Evolutionary conservation across 1,140 invertebrate species (phyloP), one percentile per base, ranked within the genome.

Genomic region (Helicoverpa zea): DNA sequence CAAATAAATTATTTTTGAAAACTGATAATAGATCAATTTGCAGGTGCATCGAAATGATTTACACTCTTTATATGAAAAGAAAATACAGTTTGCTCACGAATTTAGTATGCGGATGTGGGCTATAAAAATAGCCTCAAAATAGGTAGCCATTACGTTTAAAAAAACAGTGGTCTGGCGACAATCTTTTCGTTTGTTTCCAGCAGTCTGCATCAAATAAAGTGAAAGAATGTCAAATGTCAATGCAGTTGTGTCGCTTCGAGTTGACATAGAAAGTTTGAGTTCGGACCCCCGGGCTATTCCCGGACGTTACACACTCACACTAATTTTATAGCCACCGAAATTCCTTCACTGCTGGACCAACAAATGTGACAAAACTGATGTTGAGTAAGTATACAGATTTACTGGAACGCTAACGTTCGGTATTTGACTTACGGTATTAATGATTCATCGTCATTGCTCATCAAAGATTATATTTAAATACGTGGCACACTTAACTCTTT

Each of bases 261-360:
- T 88, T 86, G 81, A 88, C 88, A 86, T 78, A 88, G 84, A 85
- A 85, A 85, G 80, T 86, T 89, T 84, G 72, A 47, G 35, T 80
- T 75, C 12, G 12, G 88, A 87, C 86, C 86, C 79, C 88, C 84
- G 79, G 68, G 73, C 74, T 72, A 70, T 92, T 93, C 89, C 87
- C 84, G 87, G 91, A 92, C 84, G 79, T 93, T 81, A 79, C 91
- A 91, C 88, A 74, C 81, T 87, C 88, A 84, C 87, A 89, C 88
- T 88, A 88, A 90, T 91, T 91, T 93, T 91, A 93, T 91, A 89
- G 91, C 88, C 90, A 92, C 91, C 86, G 87, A 90, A 90, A 91
- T 90, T 88, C 87, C 87, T 78, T 79, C 58, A 74, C 81, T 75
- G 81, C 78, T 59, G 72, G 77, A 23, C 9, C 29, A 75, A 85